Percentiles rank a stretch among this genome's conserved stretches.
Evolutionary conservation across 1,140 invertebrate species (phyloP).

Genomic region (Ostrea denselamellosa): DNA sequence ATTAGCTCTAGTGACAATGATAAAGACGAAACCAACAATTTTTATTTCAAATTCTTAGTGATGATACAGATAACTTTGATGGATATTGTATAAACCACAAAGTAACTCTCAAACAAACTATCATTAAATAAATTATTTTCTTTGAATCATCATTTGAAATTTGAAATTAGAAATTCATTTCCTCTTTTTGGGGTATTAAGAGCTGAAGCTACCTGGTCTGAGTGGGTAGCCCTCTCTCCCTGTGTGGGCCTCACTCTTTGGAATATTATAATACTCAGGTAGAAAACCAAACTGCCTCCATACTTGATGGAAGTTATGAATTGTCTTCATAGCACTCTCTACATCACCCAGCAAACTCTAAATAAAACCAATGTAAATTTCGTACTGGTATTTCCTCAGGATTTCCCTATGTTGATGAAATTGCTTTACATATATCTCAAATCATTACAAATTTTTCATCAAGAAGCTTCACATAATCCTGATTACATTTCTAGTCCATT

Average conservation of each 20-base stretch:
- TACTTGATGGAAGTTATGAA: constrained; percentile 97
- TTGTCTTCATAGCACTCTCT: constrained; percentile 92
- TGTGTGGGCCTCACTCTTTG: constrained; percentile 87
- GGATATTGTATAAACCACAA: no score
- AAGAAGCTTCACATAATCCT: background rate
- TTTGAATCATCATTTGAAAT: no score
- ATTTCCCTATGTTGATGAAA: background rate
- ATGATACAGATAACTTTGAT: no score
- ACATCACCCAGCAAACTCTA: constrained; percentile 87
- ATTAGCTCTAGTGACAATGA: constrained; percentile 86
- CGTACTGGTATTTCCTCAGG: background rate
- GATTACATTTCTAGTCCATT: constrained; percentile 55
- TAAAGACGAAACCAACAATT: background rate
- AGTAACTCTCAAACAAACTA: no score
- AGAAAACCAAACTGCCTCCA: constrained; percentile 97
- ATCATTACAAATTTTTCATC: background rate
- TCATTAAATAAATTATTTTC: no score
- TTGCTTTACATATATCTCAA: background rate
- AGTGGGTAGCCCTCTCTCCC: constrained; percentile 96
- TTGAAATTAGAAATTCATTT: no score
- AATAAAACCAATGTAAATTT: background rate
- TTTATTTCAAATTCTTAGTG: background rate
- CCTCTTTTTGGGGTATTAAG: background rate
- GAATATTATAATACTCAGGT: constrained; percentile 98
- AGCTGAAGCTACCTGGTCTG: constrained; percentile 83